phyloP scores from a whole-genome alignment of 2,888 invertebrate genomes.

The Myopa testacea region DNA sequence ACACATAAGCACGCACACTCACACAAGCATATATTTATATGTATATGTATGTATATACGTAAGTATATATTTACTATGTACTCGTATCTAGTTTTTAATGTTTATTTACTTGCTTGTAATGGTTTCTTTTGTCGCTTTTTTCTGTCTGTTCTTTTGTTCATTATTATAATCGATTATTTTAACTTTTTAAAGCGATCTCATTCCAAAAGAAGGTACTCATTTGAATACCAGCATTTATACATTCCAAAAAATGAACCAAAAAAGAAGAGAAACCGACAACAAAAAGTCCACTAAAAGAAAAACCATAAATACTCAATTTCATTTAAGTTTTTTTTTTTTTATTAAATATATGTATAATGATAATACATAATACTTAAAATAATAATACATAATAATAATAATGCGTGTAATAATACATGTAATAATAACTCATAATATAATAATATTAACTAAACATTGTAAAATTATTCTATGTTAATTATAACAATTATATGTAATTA shows the following conservation, averaged over 20 bases:
- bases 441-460: neutral
- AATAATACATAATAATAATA: too few species aligned
- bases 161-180: slow-evolving; percentile 1
- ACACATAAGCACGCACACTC: slow-evolving; percentile 1
- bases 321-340: neutral
- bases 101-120: neutral
- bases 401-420: too few species aligned
- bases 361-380: too few species aligned
- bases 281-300: neutral
- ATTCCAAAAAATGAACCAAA: slow-evolving; percentile 19
- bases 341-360: neutral
- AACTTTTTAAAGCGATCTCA: slow-evolving; percentile 24
- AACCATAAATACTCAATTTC: neutral
- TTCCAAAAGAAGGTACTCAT: neutral
- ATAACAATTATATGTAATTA: neutral
- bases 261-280: neutral
- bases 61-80: neutral
- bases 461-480: neutral
- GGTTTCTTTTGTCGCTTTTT: neutral
- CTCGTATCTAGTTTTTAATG: neutral
- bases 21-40: neutral
- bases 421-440: neutral
- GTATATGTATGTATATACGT: neutral
- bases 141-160: neutral
- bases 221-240: neutral